phyloP scores from a whole-genome alignment of 1,140 invertebrate genomes.

The Lasaia peninsularis region DNA sequence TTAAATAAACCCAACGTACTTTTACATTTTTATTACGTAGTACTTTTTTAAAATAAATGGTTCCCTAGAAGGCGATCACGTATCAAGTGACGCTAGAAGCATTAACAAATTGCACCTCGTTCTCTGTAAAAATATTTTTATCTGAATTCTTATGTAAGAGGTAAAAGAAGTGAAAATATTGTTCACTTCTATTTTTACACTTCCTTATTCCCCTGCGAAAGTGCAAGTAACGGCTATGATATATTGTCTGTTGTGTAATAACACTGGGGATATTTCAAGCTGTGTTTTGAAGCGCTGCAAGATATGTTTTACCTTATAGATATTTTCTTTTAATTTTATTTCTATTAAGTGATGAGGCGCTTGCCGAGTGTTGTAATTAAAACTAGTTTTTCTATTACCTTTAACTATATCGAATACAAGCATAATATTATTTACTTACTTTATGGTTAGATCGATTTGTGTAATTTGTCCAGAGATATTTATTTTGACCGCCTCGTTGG shows the following conservation, averaged over 20 bases:
- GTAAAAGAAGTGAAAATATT: not conserved
- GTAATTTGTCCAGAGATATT: too few species aligned
- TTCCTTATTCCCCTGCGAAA: constrained; percentile 6
- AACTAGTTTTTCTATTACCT: too few species aligned
- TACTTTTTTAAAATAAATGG: not conserved
- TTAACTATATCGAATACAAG: too few species aligned
- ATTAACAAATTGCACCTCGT: not conserved
- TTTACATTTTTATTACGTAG: too few species aligned
- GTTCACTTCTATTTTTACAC: constrained; percentile 4
- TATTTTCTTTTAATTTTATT: not conserved
- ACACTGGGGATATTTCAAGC: constrained; percentile 8
- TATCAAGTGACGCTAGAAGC: not conserved
- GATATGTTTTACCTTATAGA: not conserved
- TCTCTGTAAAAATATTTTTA: not conserved
- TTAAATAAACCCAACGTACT: too few species aligned
- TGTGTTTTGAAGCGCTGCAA: not conserved
- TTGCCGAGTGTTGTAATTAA: too few species aligned
- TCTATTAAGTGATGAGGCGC: too few species aligned
- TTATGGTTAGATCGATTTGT: too few species aligned
- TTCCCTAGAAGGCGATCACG: not conserved
- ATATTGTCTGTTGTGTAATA: constrained; percentile 7
- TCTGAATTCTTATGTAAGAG: not conserved
- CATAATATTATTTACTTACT: too few species aligned
- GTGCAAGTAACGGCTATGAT: constrained; percentile 10
- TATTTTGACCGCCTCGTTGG: too few species aligned